These are phyloP conservation scores for Steinernema carpocapsae DNA, from an alignment of 2,888 invertebrate genomes.

Conservation along the genomic window DNA sequence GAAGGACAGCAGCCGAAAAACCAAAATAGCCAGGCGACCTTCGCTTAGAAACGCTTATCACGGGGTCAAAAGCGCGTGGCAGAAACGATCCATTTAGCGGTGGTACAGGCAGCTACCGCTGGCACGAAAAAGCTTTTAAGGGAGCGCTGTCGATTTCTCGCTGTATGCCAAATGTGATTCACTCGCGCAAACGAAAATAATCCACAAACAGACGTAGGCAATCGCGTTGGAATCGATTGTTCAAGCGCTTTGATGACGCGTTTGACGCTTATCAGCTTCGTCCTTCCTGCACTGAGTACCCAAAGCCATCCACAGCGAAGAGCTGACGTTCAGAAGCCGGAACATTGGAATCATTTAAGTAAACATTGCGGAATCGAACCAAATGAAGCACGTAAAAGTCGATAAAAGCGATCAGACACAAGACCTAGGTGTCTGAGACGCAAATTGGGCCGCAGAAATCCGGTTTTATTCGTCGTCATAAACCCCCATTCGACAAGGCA, in stretches of 20 bases:
- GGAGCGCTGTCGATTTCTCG: not conserved
- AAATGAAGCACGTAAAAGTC: not conserved
- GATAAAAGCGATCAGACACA: not conserved
- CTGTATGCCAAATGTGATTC: conserved; percentile 1
- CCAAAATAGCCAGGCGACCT: not conserved
- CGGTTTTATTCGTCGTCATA: not conserved
- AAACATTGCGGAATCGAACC: conserved; percentile 1
- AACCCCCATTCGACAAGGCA: not conserved
- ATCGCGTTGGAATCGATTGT: conserved; percentile 26
- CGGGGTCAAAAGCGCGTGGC: not conserved
- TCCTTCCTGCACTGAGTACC: too few species aligned
- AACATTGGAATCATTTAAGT: not conserved
- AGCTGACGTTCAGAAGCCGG: conserved; percentile 24
- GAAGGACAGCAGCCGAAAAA: not conserved
- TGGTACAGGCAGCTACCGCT: too few species aligned
- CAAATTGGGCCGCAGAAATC: not conserved
- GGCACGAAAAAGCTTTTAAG: not conserved
- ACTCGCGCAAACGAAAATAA: conserved; percentile 30
- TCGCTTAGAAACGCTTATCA: not conserved
- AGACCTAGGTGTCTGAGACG: not conserved
- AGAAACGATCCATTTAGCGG: not conserved
- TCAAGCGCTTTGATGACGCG: conserved; percentile 1
- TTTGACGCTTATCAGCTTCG: conserved; percentile 9
- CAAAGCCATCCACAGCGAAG: not conserved
- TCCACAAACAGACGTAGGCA: not conserved